Base-by-base conservation (phyloP, 2,888 invertebrate species). In the Euproctis similis region DNA sequence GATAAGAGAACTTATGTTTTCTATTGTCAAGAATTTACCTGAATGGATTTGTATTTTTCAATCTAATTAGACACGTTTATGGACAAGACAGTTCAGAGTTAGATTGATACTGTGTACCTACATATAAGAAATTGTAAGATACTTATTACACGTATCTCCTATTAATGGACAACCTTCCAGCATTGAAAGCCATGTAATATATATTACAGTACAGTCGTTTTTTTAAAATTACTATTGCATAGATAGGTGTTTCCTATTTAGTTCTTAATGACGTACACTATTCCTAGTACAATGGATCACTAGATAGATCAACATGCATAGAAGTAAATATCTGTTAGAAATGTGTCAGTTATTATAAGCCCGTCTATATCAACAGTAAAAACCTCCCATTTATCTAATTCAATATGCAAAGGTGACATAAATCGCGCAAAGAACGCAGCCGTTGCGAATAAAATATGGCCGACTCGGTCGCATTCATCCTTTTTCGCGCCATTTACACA, bases 401-500 rank as follows among this genome's bases (percentile, higher is more conserved):
- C 53, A 59, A 49, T 50, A 48, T 30, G 26, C 22, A 41, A 51
- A 43, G 44, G 42, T 41, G 40, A 47, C 53, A 50, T 59, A 58
- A 57, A 60, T 57, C 51, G 40, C 40, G 37, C 36, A 41, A 40
- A 43, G 44, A 42, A 44, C 36, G 45, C 46, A 43, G 36, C 39
- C 41, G 41, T 43, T 44, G 43, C 26, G 26, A 40, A 51, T 59
- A 52, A 67, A 61, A 61, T 59, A 65, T 59, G 65, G 56, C 53
- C 28, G 42, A 20, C 43, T 11, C 35, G 28, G 44, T 50, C 60
- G 56, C 70, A 56, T 61, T 61, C 60, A 59, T 66, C 59, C 49
- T 60, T 61, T 55, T 55, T 59, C 60, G 65, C 55, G 59, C 53
- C 53, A 66, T 68, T 70, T 68, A 56, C 66, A 67, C 68, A 53